Base-by-base conservation (phyloP, 2,113 vertebrate species). In the Dasyprocta punctata region DNA sequence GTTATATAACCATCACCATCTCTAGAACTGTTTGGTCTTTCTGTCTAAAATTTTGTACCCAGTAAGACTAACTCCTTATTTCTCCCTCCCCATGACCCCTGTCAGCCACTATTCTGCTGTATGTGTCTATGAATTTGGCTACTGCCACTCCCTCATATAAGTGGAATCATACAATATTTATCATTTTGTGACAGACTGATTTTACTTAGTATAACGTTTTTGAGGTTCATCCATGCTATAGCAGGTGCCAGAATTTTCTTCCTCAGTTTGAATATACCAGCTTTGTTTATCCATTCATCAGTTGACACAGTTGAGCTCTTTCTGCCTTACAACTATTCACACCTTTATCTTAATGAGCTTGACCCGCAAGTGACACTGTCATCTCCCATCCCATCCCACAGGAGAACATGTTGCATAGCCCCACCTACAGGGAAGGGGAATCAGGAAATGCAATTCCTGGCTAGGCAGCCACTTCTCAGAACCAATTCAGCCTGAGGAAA, bases 301-400 rank as follows among this genome's bases (percentile, higher is more conserved):
- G 11, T 7, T 56, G 63, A 75, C 63, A 77, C 47, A 71, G 56
- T 20, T 22, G 17, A 11, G 16, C 77, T 71, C 49, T 65, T 77
- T 90, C 71, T 90, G 67, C 36, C 78, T 95, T 65, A 94, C 60
- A 77, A 30, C 60, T 73, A 8, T 36, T 71, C 78, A 97, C 38
- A 92, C 54, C 77, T 44, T 82, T 56, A 89, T 93, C 65, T 92
- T 94, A 97, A 91, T 19, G 24, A 52, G 85, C 82, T 75, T 86
- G 91, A 96, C 91, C 83, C 83, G 26, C 52, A 92, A 90, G 49
- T 83, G 86, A 86, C 85, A 75, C 36, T 52, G 77, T 90, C 86
- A 65, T 92, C 93, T 96, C 94, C 54, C 60, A 87, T 75, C 24
- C 73, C 69, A 49, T 56, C 92, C 61, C 22, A 36, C 47, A 69